Percentiles rank a stretch among this genome's conserved stretches.
Evolutionary conservation across 92 coral and sea anemone genomes (phyloP).

Genomic region (Epizoanthus stellaris): DNA sequence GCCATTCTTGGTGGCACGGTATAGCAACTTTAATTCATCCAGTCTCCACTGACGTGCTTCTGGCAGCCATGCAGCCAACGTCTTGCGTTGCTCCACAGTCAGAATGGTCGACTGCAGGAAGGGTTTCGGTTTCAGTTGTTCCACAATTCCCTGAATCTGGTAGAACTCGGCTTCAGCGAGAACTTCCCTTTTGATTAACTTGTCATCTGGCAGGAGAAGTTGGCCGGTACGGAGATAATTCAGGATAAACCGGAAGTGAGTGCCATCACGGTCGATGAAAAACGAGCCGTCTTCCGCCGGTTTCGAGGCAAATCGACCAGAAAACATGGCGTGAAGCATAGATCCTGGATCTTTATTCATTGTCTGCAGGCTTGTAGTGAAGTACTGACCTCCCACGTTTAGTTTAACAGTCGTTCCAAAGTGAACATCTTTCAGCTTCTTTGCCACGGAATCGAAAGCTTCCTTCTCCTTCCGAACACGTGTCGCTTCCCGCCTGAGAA

Average conservation of each 20-base stretch:
- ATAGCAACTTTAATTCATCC: conserved; percentile 36
- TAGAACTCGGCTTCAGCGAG: conserved; percentile 71
- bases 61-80: neutral
- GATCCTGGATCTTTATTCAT: conserved; percentile 69
- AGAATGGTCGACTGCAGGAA: conserved; percentile 54
- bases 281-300: conserved; percentile 72
- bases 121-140: conserved; percentile 50
- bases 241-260: conserved; percentile 77
- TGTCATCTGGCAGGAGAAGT: conserved; percentile 65
- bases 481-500: too few species aligned
- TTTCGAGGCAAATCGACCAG: conserved; percentile 67
- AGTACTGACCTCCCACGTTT: conserved; percentile 42
- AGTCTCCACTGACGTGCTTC: too few species aligned
- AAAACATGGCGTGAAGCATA: conserved; percentile 76
- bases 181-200: conserved; percentile 53
- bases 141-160: conserved; percentile 63
- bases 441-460: too few species aligned
- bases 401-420: too few species aligned
- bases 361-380: conserved; percentile 65
- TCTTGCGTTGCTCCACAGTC: conserved; percentile 47
- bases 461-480: too few species aligned
- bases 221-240: conserved; percentile 75
- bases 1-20: conserved; percentile 65
- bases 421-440: conserved; percentile 3
- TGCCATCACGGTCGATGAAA: conserved; percentile 53